phyloP scores from a whole-genome alignment of 2,797 vertebrate genomes.

The Bradypus variegatus region DNA sequence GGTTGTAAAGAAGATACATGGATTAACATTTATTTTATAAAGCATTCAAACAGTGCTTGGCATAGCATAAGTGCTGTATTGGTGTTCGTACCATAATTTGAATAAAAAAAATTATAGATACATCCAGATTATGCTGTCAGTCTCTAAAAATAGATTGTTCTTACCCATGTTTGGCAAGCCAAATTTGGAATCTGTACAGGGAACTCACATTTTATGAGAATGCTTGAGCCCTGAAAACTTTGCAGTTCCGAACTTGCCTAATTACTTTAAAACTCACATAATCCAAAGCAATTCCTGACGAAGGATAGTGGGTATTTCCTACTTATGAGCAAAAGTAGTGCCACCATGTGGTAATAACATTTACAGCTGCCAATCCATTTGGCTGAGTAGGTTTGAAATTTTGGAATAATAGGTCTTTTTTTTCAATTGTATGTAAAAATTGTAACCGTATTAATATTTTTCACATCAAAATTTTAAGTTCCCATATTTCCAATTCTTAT shows the following conservation, averaged over 20 bases:
- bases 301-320: slow-evolving; percentile 29
- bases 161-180: slow-evolving; percentile 24
- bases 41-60: background rate
- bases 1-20: background rate
- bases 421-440: background rate
- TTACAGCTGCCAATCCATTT: background rate
- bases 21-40: background rate
- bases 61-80: background rate
- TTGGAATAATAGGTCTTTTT: background rate
- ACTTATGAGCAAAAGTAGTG: slow-evolving; percentile 41
- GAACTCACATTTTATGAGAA: slow-evolving; percentile 27
- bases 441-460: slow-evolving; percentile 6
- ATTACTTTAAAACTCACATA: slow-evolving; percentile 31
- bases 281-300: slow-evolving; percentile 18
- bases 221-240: background rate
- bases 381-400: slow-evolving; percentile 1
- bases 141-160: background rate
- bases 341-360: slow-evolving; percentile 49
- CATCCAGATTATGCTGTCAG: background rate
- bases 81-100: background rate
- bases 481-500: background rate
- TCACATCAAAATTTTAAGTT: slow-evolving; percentile 19
- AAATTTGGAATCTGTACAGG: background rate
- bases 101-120: background rate
- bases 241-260: background rate